Conservation (phyloP, 2,113 vertebrate species). For the Leptosomus discolor region DNA sequence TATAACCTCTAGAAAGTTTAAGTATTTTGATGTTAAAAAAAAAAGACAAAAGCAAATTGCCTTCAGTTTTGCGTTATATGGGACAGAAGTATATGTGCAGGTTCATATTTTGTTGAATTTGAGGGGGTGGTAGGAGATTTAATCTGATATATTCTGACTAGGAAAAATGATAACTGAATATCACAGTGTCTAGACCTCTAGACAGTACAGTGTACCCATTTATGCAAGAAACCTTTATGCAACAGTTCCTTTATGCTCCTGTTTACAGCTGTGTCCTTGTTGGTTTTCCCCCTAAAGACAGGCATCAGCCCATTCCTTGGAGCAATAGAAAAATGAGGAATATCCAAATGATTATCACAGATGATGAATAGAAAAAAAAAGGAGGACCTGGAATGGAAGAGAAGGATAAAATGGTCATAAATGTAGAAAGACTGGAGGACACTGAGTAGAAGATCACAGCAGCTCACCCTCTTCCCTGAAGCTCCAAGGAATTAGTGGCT, state of each 20-base stretch:
- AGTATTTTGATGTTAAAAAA: background rate
- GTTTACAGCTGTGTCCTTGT: background rate
- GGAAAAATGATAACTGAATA: background rate
- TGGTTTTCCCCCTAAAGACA: background rate
- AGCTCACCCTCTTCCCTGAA: background rate
- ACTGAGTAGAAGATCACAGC: background rate
- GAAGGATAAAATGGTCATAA: background rate
- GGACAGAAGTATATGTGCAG: background rate
- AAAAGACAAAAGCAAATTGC: background rate
- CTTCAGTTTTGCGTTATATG: background rate
- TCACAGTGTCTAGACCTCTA: background rate
- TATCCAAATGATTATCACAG: background rate
- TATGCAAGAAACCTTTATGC: background rate
- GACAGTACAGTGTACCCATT: background rate
- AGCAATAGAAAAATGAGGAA: background rate
- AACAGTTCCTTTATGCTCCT: background rate
- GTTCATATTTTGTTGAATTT: background rate
- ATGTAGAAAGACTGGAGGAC: background rate
- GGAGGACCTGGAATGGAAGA: background rate
- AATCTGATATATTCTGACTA: background rate
- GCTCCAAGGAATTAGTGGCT: background rate
- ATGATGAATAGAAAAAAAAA: background rate
- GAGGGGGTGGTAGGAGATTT: background rate
- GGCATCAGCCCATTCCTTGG: background rate
- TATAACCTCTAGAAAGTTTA: background rate